A percentile compares a stretch with the other conserved stretches of the same genome.
Evolutionary conservation across 2,113 vertebrate genomes (phyloP).

Genomic region (Erythrocercus mccallii): DNA sequence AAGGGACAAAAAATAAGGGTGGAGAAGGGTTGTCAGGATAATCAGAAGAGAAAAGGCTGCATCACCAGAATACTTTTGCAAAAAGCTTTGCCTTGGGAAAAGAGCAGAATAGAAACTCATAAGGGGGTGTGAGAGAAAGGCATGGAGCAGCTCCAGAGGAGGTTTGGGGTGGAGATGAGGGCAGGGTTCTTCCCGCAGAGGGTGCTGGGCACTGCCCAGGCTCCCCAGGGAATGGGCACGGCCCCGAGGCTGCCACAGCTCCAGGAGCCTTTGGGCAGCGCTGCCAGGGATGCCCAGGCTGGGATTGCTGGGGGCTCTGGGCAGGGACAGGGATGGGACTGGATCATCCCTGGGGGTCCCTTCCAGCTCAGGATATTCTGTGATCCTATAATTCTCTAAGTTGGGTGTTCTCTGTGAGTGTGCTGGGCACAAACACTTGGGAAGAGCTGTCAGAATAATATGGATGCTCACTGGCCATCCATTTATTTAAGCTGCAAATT

Average conservation of each 20-base stretch:
- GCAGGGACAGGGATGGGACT: accelerated
- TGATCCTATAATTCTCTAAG: not conserved
- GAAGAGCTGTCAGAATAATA: not conserved
- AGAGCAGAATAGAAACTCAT: not conserved
- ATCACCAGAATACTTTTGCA: not conserved
- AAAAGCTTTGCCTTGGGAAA: not conserved
- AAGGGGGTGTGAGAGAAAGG: not conserved
- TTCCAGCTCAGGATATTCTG: not conserved
- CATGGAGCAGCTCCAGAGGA: not conserved
- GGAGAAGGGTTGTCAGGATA: not conserved
- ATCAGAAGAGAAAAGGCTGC: not conserved
- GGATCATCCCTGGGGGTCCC: not conserved
- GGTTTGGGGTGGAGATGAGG: not conserved
- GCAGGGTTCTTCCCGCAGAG: not conserved
- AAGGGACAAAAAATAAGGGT: not conserved
- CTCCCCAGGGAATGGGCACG: not conserved
- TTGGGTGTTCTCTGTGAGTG: not conserved
- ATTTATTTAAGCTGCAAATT: not conserved
- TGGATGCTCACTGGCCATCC: not conserved
- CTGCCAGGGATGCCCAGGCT: not conserved
- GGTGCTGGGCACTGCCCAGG: not conserved
- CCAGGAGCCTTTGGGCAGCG: not conserved
- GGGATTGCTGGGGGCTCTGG: not conserved
- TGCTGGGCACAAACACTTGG: not conserved
- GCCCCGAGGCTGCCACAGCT: not conserved